Percentiles rank a stretch among this genome's conserved stretches.
Evolutionary conservation across 2,113 vertebrate species (phyloP).

Genomic region (Macrotis lagotis): DNA sequence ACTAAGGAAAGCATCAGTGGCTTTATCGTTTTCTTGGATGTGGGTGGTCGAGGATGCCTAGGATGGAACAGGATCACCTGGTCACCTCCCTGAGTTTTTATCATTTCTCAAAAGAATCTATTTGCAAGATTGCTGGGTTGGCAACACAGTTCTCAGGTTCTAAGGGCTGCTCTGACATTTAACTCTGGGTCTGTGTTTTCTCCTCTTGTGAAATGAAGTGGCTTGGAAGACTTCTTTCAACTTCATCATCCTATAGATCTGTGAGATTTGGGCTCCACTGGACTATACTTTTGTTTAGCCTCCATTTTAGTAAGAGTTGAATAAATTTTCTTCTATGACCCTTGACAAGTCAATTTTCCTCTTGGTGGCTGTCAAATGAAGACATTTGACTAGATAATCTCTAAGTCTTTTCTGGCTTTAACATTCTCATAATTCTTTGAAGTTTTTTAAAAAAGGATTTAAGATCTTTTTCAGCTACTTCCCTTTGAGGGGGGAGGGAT

Average conservation of each 20-base stretch:
- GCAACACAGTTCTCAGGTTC: neutral
- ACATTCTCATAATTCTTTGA: neutral
- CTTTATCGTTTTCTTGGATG: neutral
- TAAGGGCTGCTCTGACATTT: neutral
- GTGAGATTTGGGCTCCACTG: neutral
- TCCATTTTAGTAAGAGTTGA: neutral
- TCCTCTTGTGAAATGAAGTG: neutral
- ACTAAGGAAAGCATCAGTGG: neutral
- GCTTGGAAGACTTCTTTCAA: neutral
- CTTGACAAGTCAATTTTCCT: neutral
- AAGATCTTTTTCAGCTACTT: neutral
- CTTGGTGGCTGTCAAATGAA: neutral
- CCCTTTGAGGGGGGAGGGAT: no score
- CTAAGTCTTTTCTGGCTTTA: neutral
- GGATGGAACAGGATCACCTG: neutral
- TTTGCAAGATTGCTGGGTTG: no score
- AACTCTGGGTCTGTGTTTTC: neutral
- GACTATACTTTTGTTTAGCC: neutral
- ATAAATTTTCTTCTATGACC: neutral
- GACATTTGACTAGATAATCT: neutral
- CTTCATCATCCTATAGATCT: neutral
- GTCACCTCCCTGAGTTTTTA: neutral
- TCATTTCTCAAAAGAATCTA: neutral
- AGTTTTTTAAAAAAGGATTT: neutral
- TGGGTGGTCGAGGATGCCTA: neutral